Evolutionary conservation across 2,888 invertebrate genomes (phyloP).

Genomic region (Glyphotaelius pellucidus): DNA sequence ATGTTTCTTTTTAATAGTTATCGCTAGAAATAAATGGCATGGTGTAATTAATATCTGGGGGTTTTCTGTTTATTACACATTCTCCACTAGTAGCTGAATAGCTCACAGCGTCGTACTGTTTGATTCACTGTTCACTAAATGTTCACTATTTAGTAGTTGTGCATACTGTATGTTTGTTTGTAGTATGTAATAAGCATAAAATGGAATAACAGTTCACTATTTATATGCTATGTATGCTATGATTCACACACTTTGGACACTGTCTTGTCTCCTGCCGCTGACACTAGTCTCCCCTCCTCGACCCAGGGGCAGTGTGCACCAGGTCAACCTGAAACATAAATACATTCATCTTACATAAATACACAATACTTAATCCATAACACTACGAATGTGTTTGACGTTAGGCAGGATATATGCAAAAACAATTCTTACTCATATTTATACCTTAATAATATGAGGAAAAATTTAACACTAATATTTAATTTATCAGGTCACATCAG

Average conservation of each 20-base stretch:
- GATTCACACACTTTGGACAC: slow-evolving; percentile 37
- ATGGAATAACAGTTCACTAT: slow-evolving; percentile 15
- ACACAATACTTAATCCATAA: no score
- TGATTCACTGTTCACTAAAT: slow-evolving; percentile 2
- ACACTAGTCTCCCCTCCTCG: slow-evolving; percentile 17
- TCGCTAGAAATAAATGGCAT: slow-evolving; percentile 65
- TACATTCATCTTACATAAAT: no score
- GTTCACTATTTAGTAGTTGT: not conserved
- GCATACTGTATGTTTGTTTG: not conserved
- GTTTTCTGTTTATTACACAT: slow-evolving; percentile 28
- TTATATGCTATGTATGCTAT: not conserved
- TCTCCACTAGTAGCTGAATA: not conserved
- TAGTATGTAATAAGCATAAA: not conserved
- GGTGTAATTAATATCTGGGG: slow-evolving; percentile 57
- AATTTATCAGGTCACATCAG: no score
- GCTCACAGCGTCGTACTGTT: not conserved
- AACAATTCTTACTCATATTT: no score
- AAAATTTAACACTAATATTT: no score
- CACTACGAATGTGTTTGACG: no score
- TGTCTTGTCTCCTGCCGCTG: slow-evolving; percentile 34
- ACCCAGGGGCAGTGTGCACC: slow-evolving; percentile 31
- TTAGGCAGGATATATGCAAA: no score
- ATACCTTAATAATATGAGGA: no score
- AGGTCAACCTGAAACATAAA: slow-evolving; percentile 34
- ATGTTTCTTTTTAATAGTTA: slow-evolving; percentile 55